phyloP scores from a whole-genome alignment of 1,140 invertebrate genomes.

The Drosophila pseudoobscura region DNA sequence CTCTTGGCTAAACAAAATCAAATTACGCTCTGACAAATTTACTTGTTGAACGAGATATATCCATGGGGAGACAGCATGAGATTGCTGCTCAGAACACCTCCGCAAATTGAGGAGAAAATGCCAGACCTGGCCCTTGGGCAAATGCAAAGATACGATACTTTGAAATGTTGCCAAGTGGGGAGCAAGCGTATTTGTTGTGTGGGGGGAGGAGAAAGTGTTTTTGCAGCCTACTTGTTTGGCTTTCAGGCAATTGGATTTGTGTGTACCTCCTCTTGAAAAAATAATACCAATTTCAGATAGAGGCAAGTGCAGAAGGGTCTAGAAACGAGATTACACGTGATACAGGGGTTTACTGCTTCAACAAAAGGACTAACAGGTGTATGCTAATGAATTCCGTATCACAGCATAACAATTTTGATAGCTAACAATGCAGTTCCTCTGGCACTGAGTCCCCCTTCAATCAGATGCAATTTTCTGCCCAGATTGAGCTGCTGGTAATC shows the following conservation, averaged over 20 bases:
- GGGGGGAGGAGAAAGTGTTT: constrained; percentile 9
- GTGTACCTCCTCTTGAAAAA: not conserved
- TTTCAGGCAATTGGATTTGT: constrained; percentile 11
- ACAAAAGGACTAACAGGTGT: too few species aligned
- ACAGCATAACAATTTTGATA: too few species aligned
- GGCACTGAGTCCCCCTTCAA: too few species aligned
- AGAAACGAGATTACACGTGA: too few species aligned
- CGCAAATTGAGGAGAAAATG: not conserved
- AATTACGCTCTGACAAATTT: constrained; percentile 54
- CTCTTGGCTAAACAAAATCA: constrained; percentile 40
- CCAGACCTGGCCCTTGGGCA: not conserved
- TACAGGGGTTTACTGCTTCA: too few species aligned
- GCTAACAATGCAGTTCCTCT: too few species aligned
- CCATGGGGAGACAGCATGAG: not conserved
- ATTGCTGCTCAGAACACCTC: not conserved
- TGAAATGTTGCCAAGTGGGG: constrained; percentile 37
- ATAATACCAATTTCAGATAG: constrained; percentile 3
- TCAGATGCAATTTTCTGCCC: too few species aligned
- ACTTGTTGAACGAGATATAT: constrained; percentile 28
- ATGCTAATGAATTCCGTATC: too few species aligned
- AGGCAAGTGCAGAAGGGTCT: too few species aligned
- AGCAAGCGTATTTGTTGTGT: not conserved
- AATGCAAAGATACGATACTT: constrained; percentile 40
- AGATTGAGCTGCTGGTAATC: too few species aligned
- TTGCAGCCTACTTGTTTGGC: constrained; percentile 5